Conservation (phyloP, 1,140 invertebrate species). For the Scylla paramamosain region DNA sequence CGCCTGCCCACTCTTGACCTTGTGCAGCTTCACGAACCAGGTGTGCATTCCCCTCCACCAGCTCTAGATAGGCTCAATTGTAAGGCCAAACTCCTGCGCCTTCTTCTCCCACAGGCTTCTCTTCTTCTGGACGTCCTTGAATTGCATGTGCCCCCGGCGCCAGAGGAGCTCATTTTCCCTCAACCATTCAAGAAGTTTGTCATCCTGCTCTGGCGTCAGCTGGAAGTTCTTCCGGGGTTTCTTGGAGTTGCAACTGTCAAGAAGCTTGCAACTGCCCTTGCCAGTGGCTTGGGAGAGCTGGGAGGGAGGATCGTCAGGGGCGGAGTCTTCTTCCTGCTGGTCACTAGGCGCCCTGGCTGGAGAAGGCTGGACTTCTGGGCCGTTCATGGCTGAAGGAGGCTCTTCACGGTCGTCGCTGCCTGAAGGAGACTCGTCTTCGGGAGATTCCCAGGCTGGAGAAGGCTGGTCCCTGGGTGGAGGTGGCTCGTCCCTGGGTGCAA, state of each 20-base stretch:
- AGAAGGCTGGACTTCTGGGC: no score
- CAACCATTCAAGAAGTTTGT: slow-evolving; percentile 34
- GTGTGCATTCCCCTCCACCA: slow-evolving; percentile 48
- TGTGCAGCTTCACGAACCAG: slow-evolving; percentile 46
- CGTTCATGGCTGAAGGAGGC: no score
- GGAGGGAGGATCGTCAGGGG: no score
- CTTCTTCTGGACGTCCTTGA: slow-evolving; percentile 39
- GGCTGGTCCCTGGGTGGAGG: neutral
- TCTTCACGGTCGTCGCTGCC: no score
- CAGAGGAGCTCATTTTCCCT: slow-evolving; percentile 38
- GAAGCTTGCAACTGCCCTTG: neutral
- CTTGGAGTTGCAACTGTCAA: slow-evolving; percentile 1
- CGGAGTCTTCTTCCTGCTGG: no score
- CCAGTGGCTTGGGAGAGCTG: no score
- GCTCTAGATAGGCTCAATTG: slow-evolving; percentile 9
- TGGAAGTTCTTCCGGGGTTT: slow-evolving; percentile 27
- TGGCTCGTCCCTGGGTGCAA: neutral
- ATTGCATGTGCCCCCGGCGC: slow-evolving; percentile 30
- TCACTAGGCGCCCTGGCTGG: no score
- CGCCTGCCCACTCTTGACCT: slow-evolving; percentile 25
- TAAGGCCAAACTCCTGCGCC: neutral
- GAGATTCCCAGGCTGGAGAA: neutral
- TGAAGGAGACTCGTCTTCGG: no score
- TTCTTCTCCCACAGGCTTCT: slow-evolving; percentile 30
- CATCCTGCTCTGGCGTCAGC: slow-evolving; percentile 26